Evolutionary conservation across 2,888 invertebrate genomes (phyloP), one percentile per base, ranked within the genome.

Genomic region (Tachina grossa): DNA sequence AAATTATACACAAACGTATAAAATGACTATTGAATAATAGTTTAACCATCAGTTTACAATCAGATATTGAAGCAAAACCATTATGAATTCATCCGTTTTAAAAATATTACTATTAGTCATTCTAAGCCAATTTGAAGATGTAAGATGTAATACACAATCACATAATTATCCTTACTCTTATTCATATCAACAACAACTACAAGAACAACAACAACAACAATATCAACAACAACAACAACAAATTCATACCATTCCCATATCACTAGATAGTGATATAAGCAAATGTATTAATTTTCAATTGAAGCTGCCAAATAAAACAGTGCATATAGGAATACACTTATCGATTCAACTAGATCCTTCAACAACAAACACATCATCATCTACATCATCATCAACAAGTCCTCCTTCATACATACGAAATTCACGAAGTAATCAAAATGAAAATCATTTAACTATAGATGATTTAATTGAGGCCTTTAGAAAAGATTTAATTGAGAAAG

Each of bases 381-480:
- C 47, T 6, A 1, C 47, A 41, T 6, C 59, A 59, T n/a, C 14
- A 39, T n/a, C 13, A 41, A 1, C 3, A 9, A 59, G 9, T 31
- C 1, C 47, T 49, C 14, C 13, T 6, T 19, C 45, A 1, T 45
- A 19, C 11, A 63, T 9, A n/a, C n/a, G 45, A 45, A n/a, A 16
- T 5, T 31, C 61, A 43, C 39, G 63, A 66, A 66, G 31, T 14
- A 66, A 11, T 31, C 22, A 14, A 16, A 31, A 31, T 14, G 43
- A 65, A 49, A 49, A 53, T n/a, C 31, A n/a, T 31, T 63, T 19
- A 43, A 69, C 78, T 22, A 59, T 79, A 10, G 45, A 80, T 39
- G 71, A 80, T 19, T 53, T 61, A 51, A 80, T 80, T 63, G 66
- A 72, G 57, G 72, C 65, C 13, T 80, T 80, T 80, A 63, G 72